Conservation (phyloP, 2,113 vertebrate species). For the Carollia perspicillata region DNA sequence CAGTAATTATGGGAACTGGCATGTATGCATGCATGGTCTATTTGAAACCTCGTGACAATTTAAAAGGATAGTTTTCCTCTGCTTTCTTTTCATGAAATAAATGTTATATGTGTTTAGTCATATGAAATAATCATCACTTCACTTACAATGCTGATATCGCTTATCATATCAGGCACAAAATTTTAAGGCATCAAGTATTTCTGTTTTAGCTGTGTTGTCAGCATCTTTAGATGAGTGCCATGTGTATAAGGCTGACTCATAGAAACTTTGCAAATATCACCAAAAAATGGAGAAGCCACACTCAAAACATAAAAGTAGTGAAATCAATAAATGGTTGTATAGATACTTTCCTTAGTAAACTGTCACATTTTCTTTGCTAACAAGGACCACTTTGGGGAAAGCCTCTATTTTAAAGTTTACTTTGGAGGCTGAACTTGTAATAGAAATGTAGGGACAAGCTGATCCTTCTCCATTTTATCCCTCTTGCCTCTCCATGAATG, state of each 20-base stretch:
- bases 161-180: not conserved
- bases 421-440: not conserved
- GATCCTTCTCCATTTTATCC: not conserved
- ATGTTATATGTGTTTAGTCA: accelerated
- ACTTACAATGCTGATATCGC: not conserved
- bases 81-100: not conserved
- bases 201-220: not conserved
- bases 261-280: not conserved
- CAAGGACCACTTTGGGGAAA: not conserved
- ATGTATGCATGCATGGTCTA: accelerated
- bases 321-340: not conserved
- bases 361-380: not conserved
- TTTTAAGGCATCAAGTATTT: not conserved
- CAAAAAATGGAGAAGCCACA: not conserved
- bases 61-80: not conserved
- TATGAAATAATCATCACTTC: not conserved
- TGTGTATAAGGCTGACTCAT: not conserved
- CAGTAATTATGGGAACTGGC: not conserved
- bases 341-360: not conserved
- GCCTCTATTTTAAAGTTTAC: not conserved
- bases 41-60: not conserved
- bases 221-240: not conserved
- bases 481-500: not conserved
- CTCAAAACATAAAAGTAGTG: not conserved
- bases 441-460: not conserved